These are phyloP conservation scores for Xiphophorus maculatus DNA, from an alignment of 2,113 vertebrate species.

Conservation along the genomic window DNA sequence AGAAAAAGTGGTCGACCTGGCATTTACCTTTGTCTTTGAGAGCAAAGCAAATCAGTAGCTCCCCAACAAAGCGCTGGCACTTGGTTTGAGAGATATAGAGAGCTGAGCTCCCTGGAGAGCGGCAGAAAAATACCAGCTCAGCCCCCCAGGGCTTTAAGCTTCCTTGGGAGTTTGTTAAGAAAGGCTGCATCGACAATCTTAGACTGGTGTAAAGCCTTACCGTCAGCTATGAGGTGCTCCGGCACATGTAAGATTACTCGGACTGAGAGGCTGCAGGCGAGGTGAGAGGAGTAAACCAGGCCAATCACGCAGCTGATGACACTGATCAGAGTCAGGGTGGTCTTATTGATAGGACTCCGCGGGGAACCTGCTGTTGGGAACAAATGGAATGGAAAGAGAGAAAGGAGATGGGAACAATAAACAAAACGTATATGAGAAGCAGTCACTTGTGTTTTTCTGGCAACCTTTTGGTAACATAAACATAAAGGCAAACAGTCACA, in stretches of 20 bases:
- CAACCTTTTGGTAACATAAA: constrained; percentile 5
- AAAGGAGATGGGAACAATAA: constrained; percentile 28
- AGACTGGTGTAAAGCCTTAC: constrained; percentile 76
- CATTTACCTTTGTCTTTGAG: constrained; percentile 67
- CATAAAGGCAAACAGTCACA: constrained; percentile 25
- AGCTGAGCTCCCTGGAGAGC: constrained; percentile 22
- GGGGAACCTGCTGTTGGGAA: constrained; percentile 87
- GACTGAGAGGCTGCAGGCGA: constrained; percentile 91
- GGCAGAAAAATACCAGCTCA: constrained; percentile 50
- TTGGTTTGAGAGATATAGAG: constrained; percentile 25
- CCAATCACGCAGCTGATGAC: constrained; percentile 92
- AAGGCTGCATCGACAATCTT: not conserved
- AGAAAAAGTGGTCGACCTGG: constrained; percentile 42
- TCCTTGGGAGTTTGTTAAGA: constrained; percentile 17
- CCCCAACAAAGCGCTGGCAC: constrained; percentile 12
- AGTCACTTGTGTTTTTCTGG: not conserved
- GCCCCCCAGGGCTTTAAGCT: constrained; percentile 19
- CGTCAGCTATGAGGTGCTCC: constrained; percentile 96
- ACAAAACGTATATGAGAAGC: constrained; percentile 36
- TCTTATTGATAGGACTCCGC: constrained; percentile 96
- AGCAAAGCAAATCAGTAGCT: constrained; percentile 39
- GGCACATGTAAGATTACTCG: constrained; percentile 95
- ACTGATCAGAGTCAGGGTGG: constrained; percentile 96
- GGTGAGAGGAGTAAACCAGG: constrained; percentile 92
- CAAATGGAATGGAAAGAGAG: constrained; percentile 8